A percentile compares a stretch with the other conserved stretches of the same genome.
Conservation (phyloP, 2,797 vertebrate species). For the Bucorvus abyssinicus region DNA sequence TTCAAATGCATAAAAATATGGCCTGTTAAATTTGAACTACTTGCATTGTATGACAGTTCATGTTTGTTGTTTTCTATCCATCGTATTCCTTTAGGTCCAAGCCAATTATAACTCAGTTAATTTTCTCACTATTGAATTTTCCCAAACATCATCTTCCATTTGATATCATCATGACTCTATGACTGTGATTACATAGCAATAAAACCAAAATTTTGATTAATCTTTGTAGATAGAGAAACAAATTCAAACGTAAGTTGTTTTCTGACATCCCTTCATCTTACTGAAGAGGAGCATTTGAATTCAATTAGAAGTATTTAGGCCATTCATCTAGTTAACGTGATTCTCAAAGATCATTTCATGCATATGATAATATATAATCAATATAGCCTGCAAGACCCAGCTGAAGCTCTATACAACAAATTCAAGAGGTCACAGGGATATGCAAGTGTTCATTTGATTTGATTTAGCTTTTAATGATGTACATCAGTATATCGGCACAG, state of each 20-base stretch:
- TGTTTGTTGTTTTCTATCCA: background rate
- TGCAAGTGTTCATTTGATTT: background rate
- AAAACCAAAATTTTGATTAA: slow-evolving; percentile 40
- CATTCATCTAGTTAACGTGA: slow-evolving; percentile 31
- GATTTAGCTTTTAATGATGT: slow-evolving; percentile 47
- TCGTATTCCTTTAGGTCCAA: slow-evolving; percentile 15
- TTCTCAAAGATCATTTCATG: slow-evolving; percentile 30
- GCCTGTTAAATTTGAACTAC: background rate
- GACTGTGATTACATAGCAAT: background rate
- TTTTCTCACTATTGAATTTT: slow-evolving; percentile 16
- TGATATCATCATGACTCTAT: background rate
- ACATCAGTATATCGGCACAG: background rate
- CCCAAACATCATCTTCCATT: background rate
- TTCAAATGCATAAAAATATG: background rate
- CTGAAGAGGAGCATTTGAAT: slow-evolving; percentile 20
- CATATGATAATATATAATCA: slow-evolving; percentile 26
- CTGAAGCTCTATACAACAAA: background rate
- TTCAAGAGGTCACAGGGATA: slow-evolving; percentile 12
- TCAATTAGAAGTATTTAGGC: slow-evolving; percentile 46
- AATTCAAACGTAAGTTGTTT: slow-evolving; percentile 26
- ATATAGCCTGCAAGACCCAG: background rate
- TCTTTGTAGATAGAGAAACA: background rate
- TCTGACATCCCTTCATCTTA: slow-evolving; percentile 23
- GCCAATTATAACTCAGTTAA: slow-evolving; percentile 10
- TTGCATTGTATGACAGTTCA: background rate